Conservation (phyloP, 1,140 invertebrate genomes). For the Thaumetopoea pityocampa region DNA sequence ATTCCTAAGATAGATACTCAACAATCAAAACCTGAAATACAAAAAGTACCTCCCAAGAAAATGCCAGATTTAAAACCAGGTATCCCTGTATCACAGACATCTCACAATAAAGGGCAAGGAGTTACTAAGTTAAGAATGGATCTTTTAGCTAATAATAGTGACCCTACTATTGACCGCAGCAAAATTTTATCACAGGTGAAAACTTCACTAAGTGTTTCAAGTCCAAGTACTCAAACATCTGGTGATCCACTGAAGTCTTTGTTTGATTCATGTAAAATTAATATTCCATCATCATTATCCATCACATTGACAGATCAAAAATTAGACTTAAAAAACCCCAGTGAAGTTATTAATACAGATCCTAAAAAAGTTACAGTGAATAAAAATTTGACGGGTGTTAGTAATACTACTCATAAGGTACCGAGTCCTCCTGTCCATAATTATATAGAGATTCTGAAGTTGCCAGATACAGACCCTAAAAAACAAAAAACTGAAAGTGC, state of each 20-base stretch:
- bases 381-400: slow-evolving; percentile 50
- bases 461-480: slow-evolving; percentile 69
- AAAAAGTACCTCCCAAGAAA: slow-evolving; percentile 48
- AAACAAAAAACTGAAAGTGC: slow-evolving; percentile 39
- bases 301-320: slow-evolving; percentile 77
- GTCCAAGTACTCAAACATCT: slow-evolving; percentile 35
- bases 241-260: slow-evolving; percentile 75
- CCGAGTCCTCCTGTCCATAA: slow-evolving; percentile 76
- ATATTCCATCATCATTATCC: slow-evolving; percentile 77
- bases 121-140: slow-evolving; percentile 64
- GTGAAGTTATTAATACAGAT: slow-evolving; percentile 39
- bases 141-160: slow-evolving; percentile 66
- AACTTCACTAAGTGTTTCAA: slow-evolving; percentile 42
- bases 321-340: slow-evolving; percentile 45
- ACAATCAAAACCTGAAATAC: slow-evolving; percentile 27
- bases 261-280: slow-evolving; percentile 78
- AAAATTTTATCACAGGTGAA: slow-evolving; percentile 68
- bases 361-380: slow-evolving; percentile 55
- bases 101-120: slow-evolving; percentile 42
- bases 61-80: slow-evolving; percentile 66
- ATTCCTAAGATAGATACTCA: slow-evolving; percentile 47
- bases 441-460: slow-evolving; percentile 78
- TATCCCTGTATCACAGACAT: slow-evolving; percentile 25
- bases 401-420: slow-evolving; percentile 52
- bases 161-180: slow-evolving; percentile 62